Percentiles rank a stretch among this genome's conserved stretches.
Evolutionary conservation across 2,888 invertebrate species (phyloP).

Genomic region (Athalia circularis): DNA sequence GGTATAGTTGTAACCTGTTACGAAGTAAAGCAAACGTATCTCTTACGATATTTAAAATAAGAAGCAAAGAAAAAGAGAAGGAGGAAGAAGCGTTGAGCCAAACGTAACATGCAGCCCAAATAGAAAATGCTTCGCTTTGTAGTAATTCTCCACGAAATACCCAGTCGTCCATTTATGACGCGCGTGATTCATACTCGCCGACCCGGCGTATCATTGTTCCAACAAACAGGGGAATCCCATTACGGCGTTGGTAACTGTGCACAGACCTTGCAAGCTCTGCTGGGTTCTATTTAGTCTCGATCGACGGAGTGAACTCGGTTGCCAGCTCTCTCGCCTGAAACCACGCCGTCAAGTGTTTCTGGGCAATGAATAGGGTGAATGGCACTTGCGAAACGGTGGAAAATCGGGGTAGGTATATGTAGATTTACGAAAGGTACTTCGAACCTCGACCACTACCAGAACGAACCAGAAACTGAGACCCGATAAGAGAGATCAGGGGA

Average conservation of each 20-base stretch:
- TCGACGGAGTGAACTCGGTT: slow-evolving; percentile 62
- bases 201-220: slow-evolving; percentile 67
- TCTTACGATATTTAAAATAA: not conserved
- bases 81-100: not conserved
- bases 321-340: slow-evolving; percentile 47
- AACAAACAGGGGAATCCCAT: slow-evolving; percentile 72
- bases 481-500: no score
- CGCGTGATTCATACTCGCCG: slow-evolving; percentile 67
- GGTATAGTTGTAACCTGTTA: not conserved
- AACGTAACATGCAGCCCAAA: no score
- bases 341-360: slow-evolving; percentile 56
- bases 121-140: not conserved
- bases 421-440: not conserved
- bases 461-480: not conserved
- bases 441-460: not conserved
- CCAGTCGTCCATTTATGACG: not conserved
- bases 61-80: not conserved
- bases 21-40: not conserved
- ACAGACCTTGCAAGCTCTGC: slow-evolving; percentile 53
- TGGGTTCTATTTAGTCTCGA: slow-evolving; percentile 66
- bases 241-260: slow-evolving; percentile 69
- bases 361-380: slow-evolving; percentile 53
- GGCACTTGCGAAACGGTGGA: slow-evolving; percentile 27
- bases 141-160: not conserved
- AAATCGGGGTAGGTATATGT: slow-evolving; percentile 7